Evolutionary conservation across 1,140 invertebrate species (phyloP).

Genomic region (Oryctes rhinoceros): DNA sequence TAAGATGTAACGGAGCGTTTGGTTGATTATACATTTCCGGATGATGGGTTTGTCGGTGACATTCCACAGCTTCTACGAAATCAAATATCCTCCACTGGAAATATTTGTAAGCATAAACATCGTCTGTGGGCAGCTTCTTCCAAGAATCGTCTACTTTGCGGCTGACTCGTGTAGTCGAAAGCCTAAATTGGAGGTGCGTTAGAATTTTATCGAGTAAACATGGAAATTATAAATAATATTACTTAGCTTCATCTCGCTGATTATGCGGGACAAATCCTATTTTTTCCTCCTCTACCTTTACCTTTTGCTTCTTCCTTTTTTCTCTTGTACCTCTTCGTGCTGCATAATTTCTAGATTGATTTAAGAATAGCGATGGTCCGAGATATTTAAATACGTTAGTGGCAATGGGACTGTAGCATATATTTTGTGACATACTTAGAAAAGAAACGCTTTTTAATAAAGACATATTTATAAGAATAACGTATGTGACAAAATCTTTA

Average conservation of each 20-base stretch:
- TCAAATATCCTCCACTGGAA: conserved; percentile 71
- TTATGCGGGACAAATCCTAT: conserved; percentile 72
- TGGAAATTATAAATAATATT: conserved; percentile 34
- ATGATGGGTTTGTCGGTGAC: conserved; percentile 79
- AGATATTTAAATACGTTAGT: neutral
- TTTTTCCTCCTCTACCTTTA: conserved; percentile 75
- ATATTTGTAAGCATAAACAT: conserved; percentile 72
- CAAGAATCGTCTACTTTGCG: conserved; percentile 66
- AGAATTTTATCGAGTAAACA: neutral
- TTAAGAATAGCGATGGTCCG: neutral
- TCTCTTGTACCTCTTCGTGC: conserved; percentile 81
- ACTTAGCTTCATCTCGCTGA: conserved; percentile 64
- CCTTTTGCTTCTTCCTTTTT: conserved; percentile 73
- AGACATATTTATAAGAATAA: neutral
- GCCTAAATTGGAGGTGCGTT: conserved; percentile 45
- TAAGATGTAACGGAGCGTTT: conserved; percentile 69
- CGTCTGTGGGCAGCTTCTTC: conserved; percentile 68
- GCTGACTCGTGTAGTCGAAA: conserved; percentile 49
- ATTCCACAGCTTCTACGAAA: conserved; percentile 76
- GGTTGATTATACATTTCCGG: conserved; percentile 78
- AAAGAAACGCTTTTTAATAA: conserved; percentile 37
- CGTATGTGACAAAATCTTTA: too few species aligned
- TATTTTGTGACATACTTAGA: conserved; percentile 11
- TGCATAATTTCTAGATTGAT: conserved; percentile 66
- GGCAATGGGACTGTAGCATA: neutral